Evolutionary conservation across 37 sponge, comb jelly and placozoan genomes (phyloP).

Genomic region (Eunapius fragilis): DNA sequence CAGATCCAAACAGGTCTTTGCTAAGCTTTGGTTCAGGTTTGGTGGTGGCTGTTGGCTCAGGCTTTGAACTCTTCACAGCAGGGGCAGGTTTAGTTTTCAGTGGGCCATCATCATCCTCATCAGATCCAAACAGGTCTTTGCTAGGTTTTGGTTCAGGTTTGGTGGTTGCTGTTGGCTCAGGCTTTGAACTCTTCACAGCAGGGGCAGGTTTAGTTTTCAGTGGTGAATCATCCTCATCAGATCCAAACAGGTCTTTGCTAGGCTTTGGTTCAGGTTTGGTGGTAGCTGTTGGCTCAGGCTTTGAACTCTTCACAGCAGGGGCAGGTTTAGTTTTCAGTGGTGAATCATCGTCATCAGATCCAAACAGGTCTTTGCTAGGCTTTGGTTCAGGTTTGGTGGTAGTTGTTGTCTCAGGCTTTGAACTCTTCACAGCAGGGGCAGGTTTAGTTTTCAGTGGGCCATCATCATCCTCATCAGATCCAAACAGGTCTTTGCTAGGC

Average conservation of each 20-base stretch:
- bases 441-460: conserved; percentile 2
- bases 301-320: neutral
- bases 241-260: conserved; percentile 18
- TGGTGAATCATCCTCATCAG: neutral
- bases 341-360: conserved; percentile 20
- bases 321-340: conserved; percentile 1
- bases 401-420: neutral
- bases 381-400: conserved; percentile 12
- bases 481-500: neutral
- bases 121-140: neutral
- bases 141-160: neutral
- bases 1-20: neutral
- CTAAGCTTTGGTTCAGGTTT: neutral
- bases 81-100: neutral
- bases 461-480: conserved; percentile 30
- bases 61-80: neutral
- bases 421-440: neutral
- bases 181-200: neutral
- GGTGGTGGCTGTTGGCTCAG: neutral
- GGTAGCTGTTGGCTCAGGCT: neutral
- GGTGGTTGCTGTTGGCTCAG: neutral
- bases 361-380: neutral
- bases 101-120: neutral
- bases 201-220: neutral
- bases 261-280: neutral